Percentiles rank a stretch among this genome's conserved stretches.
Conservation (phyloP, 2,113 vertebrate genomes). For the Toxotes chatareus region DNA sequence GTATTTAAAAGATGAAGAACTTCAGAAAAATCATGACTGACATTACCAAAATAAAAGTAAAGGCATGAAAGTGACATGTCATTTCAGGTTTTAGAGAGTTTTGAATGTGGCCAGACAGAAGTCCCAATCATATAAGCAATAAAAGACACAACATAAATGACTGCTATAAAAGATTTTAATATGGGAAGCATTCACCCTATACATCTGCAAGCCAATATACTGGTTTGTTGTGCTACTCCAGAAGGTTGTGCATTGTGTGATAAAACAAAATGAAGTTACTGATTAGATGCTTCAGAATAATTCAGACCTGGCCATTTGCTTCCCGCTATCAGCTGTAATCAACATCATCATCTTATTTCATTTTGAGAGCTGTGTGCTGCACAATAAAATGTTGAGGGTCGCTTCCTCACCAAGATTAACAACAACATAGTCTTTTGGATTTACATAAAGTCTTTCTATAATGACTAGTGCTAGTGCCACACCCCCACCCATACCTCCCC, state of each 20-base stretch:
- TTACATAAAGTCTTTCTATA: constrained; percentile 67
- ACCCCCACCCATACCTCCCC: constrained; percentile 10
- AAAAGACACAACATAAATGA: not conserved
- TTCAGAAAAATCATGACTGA: not conserved
- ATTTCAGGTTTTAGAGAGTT: not conserved
- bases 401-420: constrained; percentile 66
- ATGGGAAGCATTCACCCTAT: not conserved
- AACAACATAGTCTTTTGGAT: constrained; percentile 70
- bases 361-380: constrained; percentile 55
- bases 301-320: constrained; percentile 60
- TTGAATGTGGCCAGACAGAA: not conserved
- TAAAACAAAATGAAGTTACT: constrained; percentile 59
- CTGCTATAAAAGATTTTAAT: not conserved
- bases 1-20: not conserved
- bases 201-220: constrained; percentile 39
- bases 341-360: constrained; percentile 68
- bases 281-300: constrained; percentile 62
- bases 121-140: constrained; percentile 5
- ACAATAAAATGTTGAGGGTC: constrained; percentile 60
- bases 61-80: not conserved
- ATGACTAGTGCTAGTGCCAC: constrained; percentile 51
- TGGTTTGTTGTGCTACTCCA: constrained; percentile 42
- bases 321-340: constrained; percentile 62
- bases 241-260: constrained; percentile 17
- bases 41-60: not conserved